Evolutionary conservation across 1,140 invertebrate genomes (phyloP), one percentile per base, ranked within the genome.

Genomic region (Phymastichus coffea): DNA sequence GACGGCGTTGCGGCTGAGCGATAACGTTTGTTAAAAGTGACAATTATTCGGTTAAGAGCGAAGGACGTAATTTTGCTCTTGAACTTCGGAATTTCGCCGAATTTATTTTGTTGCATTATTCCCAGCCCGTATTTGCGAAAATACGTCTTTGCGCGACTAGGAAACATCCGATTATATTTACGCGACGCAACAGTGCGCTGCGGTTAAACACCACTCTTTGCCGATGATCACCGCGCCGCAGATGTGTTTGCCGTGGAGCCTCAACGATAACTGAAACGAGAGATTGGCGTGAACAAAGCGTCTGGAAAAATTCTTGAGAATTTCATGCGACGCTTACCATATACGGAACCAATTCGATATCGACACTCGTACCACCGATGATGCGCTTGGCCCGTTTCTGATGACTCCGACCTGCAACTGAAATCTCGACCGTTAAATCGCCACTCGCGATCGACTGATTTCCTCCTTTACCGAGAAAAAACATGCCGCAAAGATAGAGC

Each of bases 171-270:
- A n/a, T n/a, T 19, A n/a, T 41, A 19, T 26, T 63, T 40, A 67
- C 66, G 33, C 35, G 10, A 37, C 20, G 26, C 67, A 63, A 63
- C 82, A 84, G 63, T 84, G 82, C 33, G 80, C 81, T 35, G 82
- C 81, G 8, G 78, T 80, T 7, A 83, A 51, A 38, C 78, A 66
- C 75, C 75, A 82, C 20, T 72, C 19, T 38, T 68, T 48, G 53
- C 65, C 73, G 53, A 83, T 74, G 19, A 84, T 71, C 10, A 77
- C 68, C 1, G 75, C 82, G 2, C 82, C 82, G 66, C 82, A 84
- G 47, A 73, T 68, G 53, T 72, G 70, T 3, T 55, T 46, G n/a
- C 57, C 64, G 17, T 68, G 57, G 35, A 64, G 60, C 40, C 66
- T 63, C 22, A 74, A 57, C 4, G 70, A 70, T 12, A 71, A 53